phyloP scores from a whole-genome alignment of 2,113 vertebrate genomes.

The Diadophis punctatus region DNA sequence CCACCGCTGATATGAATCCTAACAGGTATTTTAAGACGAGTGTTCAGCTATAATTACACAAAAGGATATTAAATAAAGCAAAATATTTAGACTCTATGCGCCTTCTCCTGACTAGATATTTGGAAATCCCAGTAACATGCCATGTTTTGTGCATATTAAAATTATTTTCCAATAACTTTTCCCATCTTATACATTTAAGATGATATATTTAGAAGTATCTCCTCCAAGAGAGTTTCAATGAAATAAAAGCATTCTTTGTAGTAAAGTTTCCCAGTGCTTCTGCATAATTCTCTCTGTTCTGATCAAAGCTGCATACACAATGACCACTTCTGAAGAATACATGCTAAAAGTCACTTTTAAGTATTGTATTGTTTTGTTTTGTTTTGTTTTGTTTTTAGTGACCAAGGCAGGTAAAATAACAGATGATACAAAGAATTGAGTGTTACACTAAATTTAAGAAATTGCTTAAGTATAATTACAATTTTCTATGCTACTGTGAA shows the following conservation, averaged over 20 bases:
- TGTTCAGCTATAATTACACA: conserved; percentile 17
- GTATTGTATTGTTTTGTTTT: background rate
- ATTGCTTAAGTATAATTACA: background rate
- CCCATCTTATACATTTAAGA: background rate
- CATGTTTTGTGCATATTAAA: background rate
- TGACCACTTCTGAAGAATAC: background rate
- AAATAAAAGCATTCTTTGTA: conserved; percentile 20
- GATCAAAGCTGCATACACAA: conserved; percentile 25
- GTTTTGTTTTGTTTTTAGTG: background rate
- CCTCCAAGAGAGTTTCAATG: background rate
- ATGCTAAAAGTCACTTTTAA: background rate
- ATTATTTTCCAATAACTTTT: background rate
- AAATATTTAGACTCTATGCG: background rate
- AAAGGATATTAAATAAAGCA: conserved; percentile 5
- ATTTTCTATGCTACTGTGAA: background rate
- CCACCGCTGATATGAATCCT: background rate
- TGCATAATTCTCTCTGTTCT: conserved; percentile 3
- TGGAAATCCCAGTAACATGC: conserved; percentile 12
- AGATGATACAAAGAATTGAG: background rate
- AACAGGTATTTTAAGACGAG: conserved; percentile 28
- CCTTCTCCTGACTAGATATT: background rate
- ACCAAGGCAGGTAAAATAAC: background rate
- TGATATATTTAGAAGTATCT: background rate
- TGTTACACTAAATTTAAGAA: background rate
- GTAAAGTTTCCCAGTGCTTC: background rate